Evolutionary conservation across 2,797 vertebrate genomes (phyloP).

Genomic region (Hemibagrus guttatus): DNA sequence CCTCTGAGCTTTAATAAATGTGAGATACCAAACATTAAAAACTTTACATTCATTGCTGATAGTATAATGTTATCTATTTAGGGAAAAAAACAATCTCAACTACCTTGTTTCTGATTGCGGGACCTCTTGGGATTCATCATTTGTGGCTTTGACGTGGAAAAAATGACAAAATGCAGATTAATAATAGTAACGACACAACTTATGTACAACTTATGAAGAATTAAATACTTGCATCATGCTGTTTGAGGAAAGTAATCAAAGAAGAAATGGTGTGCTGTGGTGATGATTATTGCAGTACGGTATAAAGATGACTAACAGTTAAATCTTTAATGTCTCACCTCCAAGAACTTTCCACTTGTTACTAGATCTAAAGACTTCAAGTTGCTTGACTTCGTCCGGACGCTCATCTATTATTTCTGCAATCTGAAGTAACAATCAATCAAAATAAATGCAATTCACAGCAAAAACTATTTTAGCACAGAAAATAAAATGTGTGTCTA

Average conservation of each 20-base stretch:
- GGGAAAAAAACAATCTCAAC: no score
- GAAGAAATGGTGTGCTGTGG: neutral
- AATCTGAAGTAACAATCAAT: slow-evolving; percentile 71
- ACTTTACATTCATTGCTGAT: neutral
- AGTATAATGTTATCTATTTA: neutral
- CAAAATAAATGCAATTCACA: slow-evolving; percentile 16
- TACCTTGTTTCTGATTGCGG: slow-evolving; percentile 9
- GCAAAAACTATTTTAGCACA: neutral
- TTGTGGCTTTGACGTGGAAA: slow-evolving; percentile 61
- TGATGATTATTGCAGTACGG: neutral
- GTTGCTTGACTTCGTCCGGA: slow-evolving; percentile 86
- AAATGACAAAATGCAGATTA: neutral
- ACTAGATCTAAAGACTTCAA: slow-evolving; percentile 87
- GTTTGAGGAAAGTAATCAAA: neutral
- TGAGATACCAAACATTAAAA: neutral
- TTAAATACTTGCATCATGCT: neutral
- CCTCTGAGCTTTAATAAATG: slow-evolving; percentile 27
- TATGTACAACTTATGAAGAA: neutral
- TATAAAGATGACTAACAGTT: neutral
- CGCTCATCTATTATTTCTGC: slow-evolving; percentile 93
- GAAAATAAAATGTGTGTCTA: neutral
- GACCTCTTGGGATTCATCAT: slow-evolving; percentile 60
- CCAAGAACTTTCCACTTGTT: slow-evolving; percentile 90
- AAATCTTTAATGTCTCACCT: slow-evolving; percentile 70
- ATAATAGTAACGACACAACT: neutral